Evolutionary conservation across 2,113 vertebrate species (phyloP).

Genomic region (Anas platyrhynchos): DNA sequence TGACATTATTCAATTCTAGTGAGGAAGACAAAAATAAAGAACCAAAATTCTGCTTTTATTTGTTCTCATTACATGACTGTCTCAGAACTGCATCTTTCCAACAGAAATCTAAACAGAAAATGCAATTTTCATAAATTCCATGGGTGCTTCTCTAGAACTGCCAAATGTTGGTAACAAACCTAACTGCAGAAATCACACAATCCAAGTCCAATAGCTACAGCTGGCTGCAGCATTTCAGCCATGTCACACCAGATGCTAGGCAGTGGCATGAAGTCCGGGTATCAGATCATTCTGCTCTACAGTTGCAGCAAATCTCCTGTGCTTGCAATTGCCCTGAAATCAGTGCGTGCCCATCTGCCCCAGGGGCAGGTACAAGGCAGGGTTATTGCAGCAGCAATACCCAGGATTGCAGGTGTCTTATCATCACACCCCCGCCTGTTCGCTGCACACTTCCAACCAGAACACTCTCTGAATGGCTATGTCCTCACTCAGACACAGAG

Average conservation of each 20-base stretch:
- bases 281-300: not conserved
- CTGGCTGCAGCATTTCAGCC: not conserved
- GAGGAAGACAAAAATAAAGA: not conserved
- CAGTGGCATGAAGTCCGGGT: not conserved
- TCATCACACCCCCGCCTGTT: fast-evolving
- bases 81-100: not conserved
- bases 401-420: not conserved
- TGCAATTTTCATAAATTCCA: not conserved
- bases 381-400: not conserved
- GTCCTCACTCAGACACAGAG: not conserved
- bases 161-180: not conserved
- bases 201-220: not conserved
- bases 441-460: fast-evolving
- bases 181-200: fast-evolving
- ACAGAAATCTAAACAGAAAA: not conserved
- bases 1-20: not conserved
- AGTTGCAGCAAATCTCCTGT: not conserved
- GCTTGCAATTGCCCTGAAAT: not conserved
- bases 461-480: not conserved
- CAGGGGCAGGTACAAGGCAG: not conserved
- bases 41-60: not conserved
- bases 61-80: not conserved
- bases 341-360: not conserved
- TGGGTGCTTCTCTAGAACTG: not conserved
- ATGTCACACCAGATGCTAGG: not conserved